Evolutionary conservation across 2,797 vertebrate genomes (phyloP), one percentile per base, ranked within the genome.

Genomic region (Paguma larvata): DNA sequence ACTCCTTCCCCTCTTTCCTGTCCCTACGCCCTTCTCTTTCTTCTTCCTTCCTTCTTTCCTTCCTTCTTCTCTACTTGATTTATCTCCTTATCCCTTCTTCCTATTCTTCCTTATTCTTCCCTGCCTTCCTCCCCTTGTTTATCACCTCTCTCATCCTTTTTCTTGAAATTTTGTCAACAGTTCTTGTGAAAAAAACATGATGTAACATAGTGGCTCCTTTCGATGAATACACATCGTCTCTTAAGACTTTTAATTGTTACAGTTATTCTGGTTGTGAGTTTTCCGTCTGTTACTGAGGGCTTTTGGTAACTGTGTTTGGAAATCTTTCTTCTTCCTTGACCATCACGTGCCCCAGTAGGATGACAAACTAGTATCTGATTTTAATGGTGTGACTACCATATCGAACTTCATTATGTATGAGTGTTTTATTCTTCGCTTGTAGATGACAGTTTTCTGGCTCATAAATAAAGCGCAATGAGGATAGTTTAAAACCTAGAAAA

Each of bases 381-480:
- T 30, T 95, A 94, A 96, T 94, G 95, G 78, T 96, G 4, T 97
- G 97, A 98, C 96, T 94, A 95, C 90, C 82, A 32, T 5, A 48
- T 38, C 85, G 93, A 94, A 72, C 63, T 97, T 97, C 86, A 90
- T 62, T 92, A 16, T 89, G 32, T n/a, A n/a, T n/a, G n/a, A 97
- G 11, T 51, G 38, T 97, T 97, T 94, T 85, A 97, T 97, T 98
- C 87, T 98, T 98, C 89, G 97, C 68, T 94, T 89, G 44, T 72
- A 92, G 91, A 73, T 98, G 98, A 95, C 86, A 97, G 82, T 63
- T 98, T 98, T 98, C 95, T 93, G 72, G 46, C 78, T 90, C 94
- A 95, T 98, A 98, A 98, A 97, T 98, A 98, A 97, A 97, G 21
- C 51, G 85, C 78, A 97, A 85, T 7, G 96, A 96, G 30, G 75